Base-by-base conservation (phyloP, 2,113 vertebrate genomes). In the Apeltes quadracus region DNA sequence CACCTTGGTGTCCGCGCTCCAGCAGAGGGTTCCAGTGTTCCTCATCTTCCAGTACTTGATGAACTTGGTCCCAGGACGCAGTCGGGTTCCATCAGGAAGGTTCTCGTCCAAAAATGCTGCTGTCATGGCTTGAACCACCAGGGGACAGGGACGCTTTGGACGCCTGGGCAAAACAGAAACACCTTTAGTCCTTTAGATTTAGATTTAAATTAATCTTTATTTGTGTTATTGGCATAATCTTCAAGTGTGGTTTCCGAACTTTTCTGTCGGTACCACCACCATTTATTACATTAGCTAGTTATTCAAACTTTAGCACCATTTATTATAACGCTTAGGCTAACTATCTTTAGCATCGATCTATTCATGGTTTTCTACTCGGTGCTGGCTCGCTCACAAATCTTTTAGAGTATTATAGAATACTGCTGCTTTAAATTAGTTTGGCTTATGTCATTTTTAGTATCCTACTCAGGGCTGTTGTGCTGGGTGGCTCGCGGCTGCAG, bases 21-120 rank as follows among this genome's bases (percentile, higher is more conserved):
- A 99, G 53, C 94, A 92, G 53, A 97, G 85, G 0, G 89, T 96
- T 72, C 97, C 97, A 3, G 96, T 98, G 73, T 99, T 99, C 41
- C 95, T 97, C 97, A 99, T 98, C 69, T 95, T 94, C 97, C 97
- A 99, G 90, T 98, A 97, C 79, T 99, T 99, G 87, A 97, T 94
- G 72, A 99, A 99, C 85, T 95, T 96, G 71, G 95, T 96, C 55
- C 94, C 96, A 13, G 97, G 96, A 58, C 95, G 94, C 53, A 99
- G 87, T 11, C 89, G 95, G 27, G 96, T 98, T 1, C 97, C 97
- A 72, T 99, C 97, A 1, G 97, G 97, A 66, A 99, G 91, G 81
- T 99, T 99, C 89, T 99, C 97, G 57, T 98, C 97, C 82, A 99
- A 93, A 85, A 99, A 98, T 1, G 95, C 93, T 0, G 97, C 97